Evolutionary conservation across 2,113 vertebrate species (phyloP).

Genomic region (Hydropotes inermis): DNA sequence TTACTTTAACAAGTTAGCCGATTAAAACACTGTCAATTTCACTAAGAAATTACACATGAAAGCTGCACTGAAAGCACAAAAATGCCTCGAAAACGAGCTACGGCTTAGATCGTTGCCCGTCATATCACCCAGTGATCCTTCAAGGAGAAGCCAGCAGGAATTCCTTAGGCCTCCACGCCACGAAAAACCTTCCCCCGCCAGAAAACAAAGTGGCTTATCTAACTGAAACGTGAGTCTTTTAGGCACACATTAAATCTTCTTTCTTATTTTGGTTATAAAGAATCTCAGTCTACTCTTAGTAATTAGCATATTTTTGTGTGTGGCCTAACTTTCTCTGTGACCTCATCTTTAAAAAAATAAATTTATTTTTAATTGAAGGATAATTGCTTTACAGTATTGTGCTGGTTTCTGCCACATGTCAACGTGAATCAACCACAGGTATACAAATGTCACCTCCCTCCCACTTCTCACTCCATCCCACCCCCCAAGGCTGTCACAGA

Average conservation of each 20-base stretch:
- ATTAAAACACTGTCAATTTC: neutral
- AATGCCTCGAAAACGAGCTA: neutral
- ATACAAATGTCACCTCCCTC: neutral
- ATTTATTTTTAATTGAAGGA: neutral
- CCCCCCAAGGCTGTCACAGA: accelerated
- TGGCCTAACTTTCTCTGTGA: neutral
- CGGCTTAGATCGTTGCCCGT: neutral
- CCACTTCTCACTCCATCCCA: neutral
- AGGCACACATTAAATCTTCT: neutral
- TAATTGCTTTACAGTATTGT: neutral
- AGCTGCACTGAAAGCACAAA: neutral
- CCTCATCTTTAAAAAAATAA: neutral
- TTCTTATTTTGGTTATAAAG: neutral
- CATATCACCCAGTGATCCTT: neutral
- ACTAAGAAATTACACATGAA: neutral
- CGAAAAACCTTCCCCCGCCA: neutral
- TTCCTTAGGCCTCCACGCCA: neutral
- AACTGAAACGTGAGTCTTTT: neutral
- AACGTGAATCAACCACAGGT: neutral
- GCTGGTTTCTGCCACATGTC: neutral
- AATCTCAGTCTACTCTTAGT: neutral
- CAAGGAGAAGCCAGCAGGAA: neutral
- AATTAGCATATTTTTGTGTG: neutral
- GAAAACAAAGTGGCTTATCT: neutral
- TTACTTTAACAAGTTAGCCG: neutral